phyloP scores from a whole-genome alignment of 2,113 vertebrate species.

The Pavo muticus region DNA sequence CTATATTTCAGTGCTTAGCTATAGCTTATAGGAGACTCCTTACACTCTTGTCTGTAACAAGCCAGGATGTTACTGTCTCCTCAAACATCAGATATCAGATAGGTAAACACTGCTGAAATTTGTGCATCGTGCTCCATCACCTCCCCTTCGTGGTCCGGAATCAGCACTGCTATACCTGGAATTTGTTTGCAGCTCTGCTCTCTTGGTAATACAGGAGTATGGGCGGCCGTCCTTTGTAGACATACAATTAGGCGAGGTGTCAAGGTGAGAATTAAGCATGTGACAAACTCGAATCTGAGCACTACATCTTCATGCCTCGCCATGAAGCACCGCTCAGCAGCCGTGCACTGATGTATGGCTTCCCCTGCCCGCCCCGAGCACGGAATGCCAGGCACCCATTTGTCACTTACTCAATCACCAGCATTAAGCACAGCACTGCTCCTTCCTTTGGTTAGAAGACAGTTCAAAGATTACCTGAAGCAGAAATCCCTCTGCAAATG shows the following conservation, averaged over 20 bases:
- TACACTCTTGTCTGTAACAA: background rate
- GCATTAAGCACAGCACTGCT: background rate
- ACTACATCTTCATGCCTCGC: background rate
- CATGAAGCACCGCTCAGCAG: rapidly evolving
- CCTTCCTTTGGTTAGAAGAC: background rate
- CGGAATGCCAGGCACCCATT: background rate
- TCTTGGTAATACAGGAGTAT: background rate
- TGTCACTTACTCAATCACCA: background rate
- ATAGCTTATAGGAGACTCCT: background rate
- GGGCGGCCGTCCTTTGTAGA: background rate
- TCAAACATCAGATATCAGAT: background rate
- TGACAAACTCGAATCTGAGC: background rate
- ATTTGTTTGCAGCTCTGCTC: background rate
- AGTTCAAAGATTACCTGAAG: background rate
- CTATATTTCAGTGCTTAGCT: background rate
- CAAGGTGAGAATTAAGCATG: background rate
- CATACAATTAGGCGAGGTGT: background rate
- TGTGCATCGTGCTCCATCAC: rapidly evolving
- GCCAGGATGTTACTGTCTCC: background rate
- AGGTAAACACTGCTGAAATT: background rate
- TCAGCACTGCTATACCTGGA: background rate
- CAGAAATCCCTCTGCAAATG: background rate
- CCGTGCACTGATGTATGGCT: rapidly evolving
- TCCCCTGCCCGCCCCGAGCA: background rate
- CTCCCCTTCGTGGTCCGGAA: background rate